Evolutionary conservation across 2,888 invertebrate species (phyloP).

Genomic region (Hanleya hanleyi): DNA sequence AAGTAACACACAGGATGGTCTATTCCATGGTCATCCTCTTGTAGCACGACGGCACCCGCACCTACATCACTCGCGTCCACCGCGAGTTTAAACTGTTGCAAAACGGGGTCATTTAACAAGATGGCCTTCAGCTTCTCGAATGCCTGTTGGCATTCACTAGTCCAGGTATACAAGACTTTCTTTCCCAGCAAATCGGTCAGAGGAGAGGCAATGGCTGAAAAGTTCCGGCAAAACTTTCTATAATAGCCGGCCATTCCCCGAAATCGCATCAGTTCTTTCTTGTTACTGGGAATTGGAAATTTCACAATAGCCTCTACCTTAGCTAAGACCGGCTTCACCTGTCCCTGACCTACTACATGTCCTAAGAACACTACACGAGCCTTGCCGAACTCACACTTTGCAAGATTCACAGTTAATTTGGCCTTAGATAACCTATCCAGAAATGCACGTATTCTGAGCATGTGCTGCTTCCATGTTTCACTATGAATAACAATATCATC

Average conservation of each 20-base stretch:
- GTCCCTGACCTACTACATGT: no score
- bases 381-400: no score
- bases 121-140: slow-evolving; percentile 54
- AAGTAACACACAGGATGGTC: slow-evolving; percentile 40
- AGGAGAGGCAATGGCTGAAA: slow-evolving; percentile 24
- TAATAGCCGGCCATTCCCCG: no score
- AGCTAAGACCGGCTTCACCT: no score
- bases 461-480: slow-evolving; percentile 9
- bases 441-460: no score
- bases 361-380: no score
- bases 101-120: slow-evolving; percentile 24
- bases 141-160: slow-evolving; percentile 45
- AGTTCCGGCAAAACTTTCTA: slow-evolving; percentile 36
- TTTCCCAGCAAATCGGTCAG: no score
- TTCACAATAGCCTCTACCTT: slow-evolving; percentile 21
- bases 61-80: slow-evolving; percentile 48
- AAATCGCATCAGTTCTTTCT: no score
- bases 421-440: no score
- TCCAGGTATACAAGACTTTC: slow-evolving; percentile 48
- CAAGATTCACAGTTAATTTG: slow-evolving; percentile 20
- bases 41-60: slow-evolving; percentile 36
- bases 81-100: slow-evolving; percentile 36
- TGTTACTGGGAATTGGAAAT: slow-evolving; percentile 26
- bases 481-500: slow-evolving; percentile 9
- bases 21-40: no score